These are phyloP conservation scores for Babyrousa celebensis DNA, from an alignment of 2,797 vertebrate genomes.

Conservation along the genomic window DNA sequence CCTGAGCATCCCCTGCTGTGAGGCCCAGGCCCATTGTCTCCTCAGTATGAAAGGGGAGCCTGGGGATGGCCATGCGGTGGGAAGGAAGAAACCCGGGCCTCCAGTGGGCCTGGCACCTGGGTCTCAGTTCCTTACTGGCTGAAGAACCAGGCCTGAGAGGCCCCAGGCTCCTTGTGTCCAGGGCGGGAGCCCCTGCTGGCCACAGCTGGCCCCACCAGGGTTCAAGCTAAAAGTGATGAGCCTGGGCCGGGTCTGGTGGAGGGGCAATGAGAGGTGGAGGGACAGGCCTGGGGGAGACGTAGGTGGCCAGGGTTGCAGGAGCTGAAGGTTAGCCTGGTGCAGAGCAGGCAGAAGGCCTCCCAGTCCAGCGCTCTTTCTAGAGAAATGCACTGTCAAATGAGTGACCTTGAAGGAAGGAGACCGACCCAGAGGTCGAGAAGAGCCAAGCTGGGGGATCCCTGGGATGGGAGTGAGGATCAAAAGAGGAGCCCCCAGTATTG, in stretches of 20 bases:
- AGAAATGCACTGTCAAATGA: background rate
- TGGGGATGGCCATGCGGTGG: background rate
- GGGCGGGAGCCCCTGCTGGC: background rate
- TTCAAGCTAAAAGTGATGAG: background rate
- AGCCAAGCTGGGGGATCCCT: background rate
- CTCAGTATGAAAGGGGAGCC: background rate
- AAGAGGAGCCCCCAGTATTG: background rate
- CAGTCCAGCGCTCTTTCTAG: background rate
- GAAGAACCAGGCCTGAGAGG: background rate
- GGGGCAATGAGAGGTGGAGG: background rate
- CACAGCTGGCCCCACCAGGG: background rate
- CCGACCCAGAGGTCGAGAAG: conserved; percentile 18
- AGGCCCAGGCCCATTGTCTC: background rate
- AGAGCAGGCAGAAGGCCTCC: conserved; percentile 29
- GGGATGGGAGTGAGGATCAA: background rate
- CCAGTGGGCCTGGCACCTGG: background rate
- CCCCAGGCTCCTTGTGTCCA: background rate
- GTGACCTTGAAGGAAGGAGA: conserved; percentile 82
- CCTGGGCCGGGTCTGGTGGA: background rate
- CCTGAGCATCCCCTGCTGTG: background rate
- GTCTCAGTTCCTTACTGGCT: background rate
- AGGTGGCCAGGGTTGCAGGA: background rate
- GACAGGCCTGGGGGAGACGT: background rate
- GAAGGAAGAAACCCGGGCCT: conserved; percentile 41
- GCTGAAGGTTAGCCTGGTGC: background rate